A percentile compares a stretch with the other conserved stretches of the same genome.
phyloP scores from a whole-genome alignment of 2,888 invertebrate genomes.

The Seira musarum region DNA sequence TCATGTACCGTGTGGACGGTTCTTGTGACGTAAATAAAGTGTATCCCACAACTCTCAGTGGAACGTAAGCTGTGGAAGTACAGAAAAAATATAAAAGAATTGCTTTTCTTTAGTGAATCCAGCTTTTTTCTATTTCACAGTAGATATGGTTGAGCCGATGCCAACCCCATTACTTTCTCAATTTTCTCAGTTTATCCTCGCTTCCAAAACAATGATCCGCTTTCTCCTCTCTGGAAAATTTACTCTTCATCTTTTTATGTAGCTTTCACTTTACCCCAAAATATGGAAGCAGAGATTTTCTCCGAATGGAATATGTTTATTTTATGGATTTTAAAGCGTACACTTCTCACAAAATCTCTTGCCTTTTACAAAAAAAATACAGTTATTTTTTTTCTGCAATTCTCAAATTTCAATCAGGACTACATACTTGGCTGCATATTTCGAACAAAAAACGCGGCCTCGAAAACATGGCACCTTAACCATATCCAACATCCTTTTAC shows the following conservation, averaged over 20 bases:
- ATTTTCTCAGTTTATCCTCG: not conserved
- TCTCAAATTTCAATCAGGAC: no score
- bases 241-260: not conserved
- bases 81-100: not conserved
- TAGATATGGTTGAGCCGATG: not conserved
- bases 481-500: no score
- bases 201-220: not conserved
- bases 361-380: no score
- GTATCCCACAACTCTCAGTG: not conserved
- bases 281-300: not conserved
- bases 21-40: not conserved
- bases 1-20: not conserved
- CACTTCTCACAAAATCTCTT: not conserved
- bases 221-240: not conserved
- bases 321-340: not conserved
- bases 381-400: no score
- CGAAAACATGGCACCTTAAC: no score
- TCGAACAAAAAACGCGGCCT: no score
- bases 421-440: no score
- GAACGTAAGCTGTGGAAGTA: no score
- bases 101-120: not conserved
- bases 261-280: not conserved
- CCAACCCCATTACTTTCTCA: not conserved
- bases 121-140: not conserved
- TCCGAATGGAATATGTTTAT: not conserved